A percentile compares a stretch with the other conserved stretches of the same genome.
phyloP scores from a whole-genome alignment of 2,797 vertebrate species.

The Scolopax rusticola region DNA sequence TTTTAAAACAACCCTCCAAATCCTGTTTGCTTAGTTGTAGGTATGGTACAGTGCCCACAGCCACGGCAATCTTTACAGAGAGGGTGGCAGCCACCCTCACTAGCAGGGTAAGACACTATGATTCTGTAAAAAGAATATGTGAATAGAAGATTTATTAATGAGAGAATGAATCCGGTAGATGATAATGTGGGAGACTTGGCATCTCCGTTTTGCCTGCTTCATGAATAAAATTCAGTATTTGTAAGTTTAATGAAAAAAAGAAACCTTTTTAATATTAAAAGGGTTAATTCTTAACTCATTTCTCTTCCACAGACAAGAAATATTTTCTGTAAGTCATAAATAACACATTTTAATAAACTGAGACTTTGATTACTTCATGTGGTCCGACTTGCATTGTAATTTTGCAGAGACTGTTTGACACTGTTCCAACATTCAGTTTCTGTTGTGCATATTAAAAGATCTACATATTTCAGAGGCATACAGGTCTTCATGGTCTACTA shows the following conservation, averaged over 20 bases:
- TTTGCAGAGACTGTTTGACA: constrained; percentile 70
- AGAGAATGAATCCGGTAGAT: neutral
- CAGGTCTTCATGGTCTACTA: constrained; percentile 77
- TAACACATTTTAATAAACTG: constrained; percentile 76
- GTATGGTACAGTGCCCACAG: neutral
- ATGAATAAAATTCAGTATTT: constrained; percentile 44
- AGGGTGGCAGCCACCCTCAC: neutral
- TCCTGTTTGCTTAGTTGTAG: neutral
- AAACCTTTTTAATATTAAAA: constrained; percentile 62
- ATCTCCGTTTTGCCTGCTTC: constrained; percentile 25
- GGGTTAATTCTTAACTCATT: constrained; percentile 74
- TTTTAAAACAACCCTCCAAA: neutral
- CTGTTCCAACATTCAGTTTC: constrained; percentile 61
- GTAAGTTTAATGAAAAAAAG: constrained; percentile 5
- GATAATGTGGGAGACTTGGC: constrained; percentile 42
- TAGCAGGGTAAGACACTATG: neutral
- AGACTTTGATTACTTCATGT: constrained; percentile 77
- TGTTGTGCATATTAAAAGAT: constrained; percentile 63
- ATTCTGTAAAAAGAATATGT: neutral
- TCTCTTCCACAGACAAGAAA: constrained; percentile 65
- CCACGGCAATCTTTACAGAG: neutral
- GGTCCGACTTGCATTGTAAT: constrained; percentile 70
- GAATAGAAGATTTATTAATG: constrained; percentile 48
- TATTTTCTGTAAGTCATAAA: constrained; percentile 79
- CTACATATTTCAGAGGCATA: constrained; percentile 48